Evolutionary conservation across 2,888 invertebrate genomes (phyloP).

Genomic region (Parapristionchus giblindavisi): DNA sequence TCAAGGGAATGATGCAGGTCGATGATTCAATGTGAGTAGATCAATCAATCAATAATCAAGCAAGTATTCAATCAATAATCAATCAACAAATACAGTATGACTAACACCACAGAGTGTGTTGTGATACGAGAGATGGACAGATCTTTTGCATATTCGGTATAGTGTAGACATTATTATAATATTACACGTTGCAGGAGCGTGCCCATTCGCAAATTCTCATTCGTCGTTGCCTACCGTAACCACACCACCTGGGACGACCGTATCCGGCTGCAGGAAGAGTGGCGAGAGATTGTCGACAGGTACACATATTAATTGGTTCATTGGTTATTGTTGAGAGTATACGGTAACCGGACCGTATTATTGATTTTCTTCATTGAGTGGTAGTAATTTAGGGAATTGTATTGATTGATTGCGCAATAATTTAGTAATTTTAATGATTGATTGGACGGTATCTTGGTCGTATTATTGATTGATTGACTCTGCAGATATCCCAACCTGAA

Average conservation of each 20-base stretch:
- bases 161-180: not conserved
- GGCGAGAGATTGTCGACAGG: conserved; percentile 52
- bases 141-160: no score
- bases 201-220: conserved; percentile 57
- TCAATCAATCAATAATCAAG: no score
- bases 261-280: conserved; percentile 63
- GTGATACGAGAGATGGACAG: not conserved
- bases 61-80: not conserved
- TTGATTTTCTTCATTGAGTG: no score
- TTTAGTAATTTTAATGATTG: no score
- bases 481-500: conserved; percentile 54
- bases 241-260: conserved; percentile 62
- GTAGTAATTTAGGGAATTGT: not conserved
- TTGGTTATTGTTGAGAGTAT: no score
- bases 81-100: no score
- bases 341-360: no score
- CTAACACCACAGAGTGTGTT: not conserved
- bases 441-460: not conserved
- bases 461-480: conserved; percentile 20
- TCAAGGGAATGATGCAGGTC: conserved; percentile 53
- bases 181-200: conserved; percentile 38
- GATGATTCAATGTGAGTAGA: conserved; percentile 44
- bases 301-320: no score
- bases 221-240: conserved; percentile 63
- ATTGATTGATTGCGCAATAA: not conserved